A percentile compares a stretch with the other conserved stretches of the same genome.
These are phyloP conservation scores for Takifugu ocellatus DNA, from an alignment of 2,797 vertebrate genomes.

Conservation along the genomic window DNA sequence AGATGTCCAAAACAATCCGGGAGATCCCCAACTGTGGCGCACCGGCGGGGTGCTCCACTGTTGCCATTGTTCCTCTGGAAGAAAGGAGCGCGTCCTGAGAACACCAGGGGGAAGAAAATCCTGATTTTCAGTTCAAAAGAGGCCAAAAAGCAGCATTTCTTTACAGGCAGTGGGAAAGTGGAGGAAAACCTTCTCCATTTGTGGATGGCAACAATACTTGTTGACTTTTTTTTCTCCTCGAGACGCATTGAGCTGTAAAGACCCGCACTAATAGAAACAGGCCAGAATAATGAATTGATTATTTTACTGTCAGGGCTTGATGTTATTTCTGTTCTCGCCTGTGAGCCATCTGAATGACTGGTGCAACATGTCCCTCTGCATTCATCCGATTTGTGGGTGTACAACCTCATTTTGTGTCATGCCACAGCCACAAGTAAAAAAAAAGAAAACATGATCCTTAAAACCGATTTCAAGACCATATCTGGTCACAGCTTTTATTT, in stretches of 20 bases:
- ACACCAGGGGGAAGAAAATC: constrained; percentile 86
- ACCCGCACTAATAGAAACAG: constrained; percentile 52
- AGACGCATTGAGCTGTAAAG: constrained; percentile 64
- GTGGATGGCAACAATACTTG: constrained; percentile 82
- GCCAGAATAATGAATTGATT: constrained; percentile 66
- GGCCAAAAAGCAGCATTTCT: constrained; percentile 89
- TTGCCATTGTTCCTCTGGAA: constrained; percentile 93
- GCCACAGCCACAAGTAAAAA: constrained; percentile 43
- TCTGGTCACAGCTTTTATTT: constrained; percentile 35
- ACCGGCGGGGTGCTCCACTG: constrained; percentile 97
- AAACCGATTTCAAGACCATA: constrained; percentile 35
- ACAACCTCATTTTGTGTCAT: constrained; percentile 44
- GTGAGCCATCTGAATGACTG: constrained; percentile 42
- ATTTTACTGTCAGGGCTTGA: constrained; percentile 66
- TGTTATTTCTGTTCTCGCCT: constrained; percentile 56
- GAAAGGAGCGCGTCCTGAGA: constrained; percentile 91
- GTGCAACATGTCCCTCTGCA: constrained; percentile 38
- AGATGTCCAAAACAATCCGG: constrained; percentile 98
- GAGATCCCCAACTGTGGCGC: constrained; percentile 98
- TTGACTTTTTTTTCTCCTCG: constrained; percentile 57
- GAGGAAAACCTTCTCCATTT: constrained; percentile 84
- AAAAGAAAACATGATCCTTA: constrained; percentile 26
- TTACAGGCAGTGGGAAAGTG: constrained; percentile 94
- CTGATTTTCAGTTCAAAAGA: constrained; percentile 88
- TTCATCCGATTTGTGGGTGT: constrained; percentile 55